Evolutionary conservation across 1,140 invertebrate species (phyloP).

Genomic region (Tribolium castaneum): DNA sequence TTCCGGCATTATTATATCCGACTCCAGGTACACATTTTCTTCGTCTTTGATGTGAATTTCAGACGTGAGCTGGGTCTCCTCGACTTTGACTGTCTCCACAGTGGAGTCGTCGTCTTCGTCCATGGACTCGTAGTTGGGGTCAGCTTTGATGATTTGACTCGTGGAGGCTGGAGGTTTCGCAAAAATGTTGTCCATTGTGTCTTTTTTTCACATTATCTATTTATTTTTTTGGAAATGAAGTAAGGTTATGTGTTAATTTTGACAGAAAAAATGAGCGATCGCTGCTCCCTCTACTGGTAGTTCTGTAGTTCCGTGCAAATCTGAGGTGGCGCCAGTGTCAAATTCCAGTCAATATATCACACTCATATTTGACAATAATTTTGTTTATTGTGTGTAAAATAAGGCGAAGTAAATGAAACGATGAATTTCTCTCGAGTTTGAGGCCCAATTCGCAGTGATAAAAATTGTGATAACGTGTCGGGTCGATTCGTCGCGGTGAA

Average conservation of each 20-base stretch:
- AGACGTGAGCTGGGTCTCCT: background rate
- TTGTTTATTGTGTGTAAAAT: slow-evolving; percentile 53
- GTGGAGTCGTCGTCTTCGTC: slow-evolving; percentile 61
- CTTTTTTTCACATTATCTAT: background rate
- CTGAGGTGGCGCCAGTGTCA: slow-evolving; percentile 49
- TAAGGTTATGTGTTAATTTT: slow-evolving; percentile 22
- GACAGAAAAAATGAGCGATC: background rate
- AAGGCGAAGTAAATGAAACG: slow-evolving; percentile 22
- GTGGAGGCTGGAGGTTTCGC: slow-evolving; percentile 54
- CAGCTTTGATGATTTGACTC: slow-evolving; percentile 35
- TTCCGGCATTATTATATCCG: slow-evolving; percentile 61
- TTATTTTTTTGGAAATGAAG: background rate
- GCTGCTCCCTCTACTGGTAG: background rate
- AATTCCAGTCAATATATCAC: slow-evolving; percentile 60
- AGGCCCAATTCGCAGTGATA: slow-evolving; percentile 10
- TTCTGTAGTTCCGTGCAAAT: slow-evolving; percentile 3
- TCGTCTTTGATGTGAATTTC: slow-evolving; percentile 46
- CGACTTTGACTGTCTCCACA: slow-evolving; percentile 43
- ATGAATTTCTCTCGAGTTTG: background rate
- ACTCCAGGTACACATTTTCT: slow-evolving; percentile 49
- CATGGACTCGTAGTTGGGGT: slow-evolving; percentile 56
- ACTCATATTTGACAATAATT: slow-evolving; percentile 59
- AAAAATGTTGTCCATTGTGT: slow-evolving; percentile 58
- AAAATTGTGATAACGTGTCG: slow-evolving; percentile 21
- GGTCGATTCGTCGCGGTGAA: background rate